Base-by-base conservation (phyloP, 2,113 vertebrate genomes). In the Grammomys surdaster region DNA sequence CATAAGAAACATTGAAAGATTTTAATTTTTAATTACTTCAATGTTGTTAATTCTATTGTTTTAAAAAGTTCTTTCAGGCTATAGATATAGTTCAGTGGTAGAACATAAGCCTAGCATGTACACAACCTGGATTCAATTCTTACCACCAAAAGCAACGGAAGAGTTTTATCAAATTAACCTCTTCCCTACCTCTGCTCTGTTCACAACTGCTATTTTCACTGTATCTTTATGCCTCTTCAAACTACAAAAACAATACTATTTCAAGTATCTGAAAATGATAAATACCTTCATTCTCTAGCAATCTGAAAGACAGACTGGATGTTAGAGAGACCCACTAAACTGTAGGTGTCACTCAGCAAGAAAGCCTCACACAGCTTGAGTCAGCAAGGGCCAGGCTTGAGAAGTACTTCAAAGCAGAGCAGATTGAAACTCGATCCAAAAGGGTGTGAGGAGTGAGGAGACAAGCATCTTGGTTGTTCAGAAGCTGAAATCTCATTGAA, bases 231-330 rank as follows among this genome's bases (percentile, higher is more conserved):
- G 16, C 10, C 67, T 31, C 84, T 89, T 48, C 31, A 76, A 89
- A 92, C 75, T 70, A 90, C 60, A 77, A 26, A 90, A 90, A 90
- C 87, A 92, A 92, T 90, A 94, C 13, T 80, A 40, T 24, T 36
- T 97, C 33, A 92, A 87, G 77, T 82, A 81, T 77, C 63, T 93
- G 60, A 92, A 94, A 73, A 67, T 86, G 1, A 69, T 19, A 78
- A 75, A 24, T 82, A 13, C 36, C 56, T 82, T 58, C 36, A 40
- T 1, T 58, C 36, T 24, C 33, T 82, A 85, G 16, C 48, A 89
- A 28, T 92, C 80, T 77, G 33, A 73, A 90, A 96, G 75, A 89
- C 58, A 89, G 60, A 94, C 28, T 65, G 22, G 31, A 90, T 56
- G 26, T 63, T 43, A 90, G 80, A 14, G 19, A 88, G 69, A 82